A percentile compares a stretch with the other conserved stretches of the same genome.
Conservation (phyloP, 2,113 vertebrate genomes). For the Microcebus ravelobensis region DNA sequence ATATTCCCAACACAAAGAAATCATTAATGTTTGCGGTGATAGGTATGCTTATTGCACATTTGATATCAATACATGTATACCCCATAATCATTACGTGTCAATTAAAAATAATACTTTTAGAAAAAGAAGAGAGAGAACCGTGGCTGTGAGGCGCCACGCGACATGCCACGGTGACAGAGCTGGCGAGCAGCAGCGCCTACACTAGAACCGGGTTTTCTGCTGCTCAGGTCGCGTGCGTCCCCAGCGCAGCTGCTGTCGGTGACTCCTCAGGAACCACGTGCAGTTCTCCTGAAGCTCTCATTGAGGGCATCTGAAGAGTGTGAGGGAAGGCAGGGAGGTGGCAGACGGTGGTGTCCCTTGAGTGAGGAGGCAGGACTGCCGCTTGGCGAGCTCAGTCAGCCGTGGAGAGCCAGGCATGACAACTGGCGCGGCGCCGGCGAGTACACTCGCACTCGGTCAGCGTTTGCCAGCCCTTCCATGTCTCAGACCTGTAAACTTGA, state of each 20-base stretch:
- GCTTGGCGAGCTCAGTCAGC: neutral
- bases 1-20: neutral
- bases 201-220: neutral
- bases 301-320: neutral
- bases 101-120: neutral
- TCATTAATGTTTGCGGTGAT: neutral
- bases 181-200: neutral
- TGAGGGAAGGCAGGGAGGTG: neutral
- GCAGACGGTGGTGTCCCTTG: neutral
- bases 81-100: neutral
- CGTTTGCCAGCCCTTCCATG: neutral
- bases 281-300: neutral
- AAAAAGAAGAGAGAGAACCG: neutral
- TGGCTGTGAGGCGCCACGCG: neutral
- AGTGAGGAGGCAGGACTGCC: neutral
- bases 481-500: constrained; percentile 1
- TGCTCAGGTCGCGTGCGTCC: neutral
- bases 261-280: neutral
- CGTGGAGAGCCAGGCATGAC: neutral
- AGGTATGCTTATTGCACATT: neutral
- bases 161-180: neutral
- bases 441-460: neutral
- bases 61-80: neutral
- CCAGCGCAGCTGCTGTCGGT: neutral
- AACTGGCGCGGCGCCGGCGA: neutral